Conservation (phyloP, 2,797 vertebrate species). For the Acridotheres tristis region DNA sequence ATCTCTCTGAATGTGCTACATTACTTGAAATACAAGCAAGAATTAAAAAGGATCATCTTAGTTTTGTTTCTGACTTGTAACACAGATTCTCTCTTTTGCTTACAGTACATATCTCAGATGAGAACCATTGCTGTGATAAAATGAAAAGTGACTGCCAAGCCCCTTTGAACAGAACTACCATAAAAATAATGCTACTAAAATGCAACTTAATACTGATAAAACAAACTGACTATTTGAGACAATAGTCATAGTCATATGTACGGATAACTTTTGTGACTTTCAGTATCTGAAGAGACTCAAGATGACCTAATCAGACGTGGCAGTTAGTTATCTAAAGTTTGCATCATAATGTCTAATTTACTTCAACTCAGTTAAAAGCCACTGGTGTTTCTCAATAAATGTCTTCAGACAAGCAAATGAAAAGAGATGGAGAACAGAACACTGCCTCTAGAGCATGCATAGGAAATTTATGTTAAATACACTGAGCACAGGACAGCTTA, state of each 20-base stretch:
- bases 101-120: not conserved
- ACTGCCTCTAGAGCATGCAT: not conserved
- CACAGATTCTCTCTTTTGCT: not conserved
- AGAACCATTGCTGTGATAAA: not conserved
- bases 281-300: not conserved
- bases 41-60: not conserved
- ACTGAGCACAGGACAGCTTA: not conserved
- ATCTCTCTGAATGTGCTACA: not conserved
- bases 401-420: not conserved
- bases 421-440: constrained; percentile 7
- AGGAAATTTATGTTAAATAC: not conserved
- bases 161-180: not conserved
- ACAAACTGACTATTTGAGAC: not conserved
- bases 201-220: not conserved
- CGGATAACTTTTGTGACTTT: not conserved
- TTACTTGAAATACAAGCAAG: not conserved
- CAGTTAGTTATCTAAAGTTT: not conserved
- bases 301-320: not conserved
- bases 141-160: not conserved
- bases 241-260: not conserved
- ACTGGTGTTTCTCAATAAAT: not conserved
- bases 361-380: not conserved
- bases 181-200: not conserved
- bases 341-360: not conserved
- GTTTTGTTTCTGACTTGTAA: not conserved